Evolutionary conservation across 2,797 vertebrate genomes (phyloP).

Genomic region (Halcyon leucocephala): DNA sequence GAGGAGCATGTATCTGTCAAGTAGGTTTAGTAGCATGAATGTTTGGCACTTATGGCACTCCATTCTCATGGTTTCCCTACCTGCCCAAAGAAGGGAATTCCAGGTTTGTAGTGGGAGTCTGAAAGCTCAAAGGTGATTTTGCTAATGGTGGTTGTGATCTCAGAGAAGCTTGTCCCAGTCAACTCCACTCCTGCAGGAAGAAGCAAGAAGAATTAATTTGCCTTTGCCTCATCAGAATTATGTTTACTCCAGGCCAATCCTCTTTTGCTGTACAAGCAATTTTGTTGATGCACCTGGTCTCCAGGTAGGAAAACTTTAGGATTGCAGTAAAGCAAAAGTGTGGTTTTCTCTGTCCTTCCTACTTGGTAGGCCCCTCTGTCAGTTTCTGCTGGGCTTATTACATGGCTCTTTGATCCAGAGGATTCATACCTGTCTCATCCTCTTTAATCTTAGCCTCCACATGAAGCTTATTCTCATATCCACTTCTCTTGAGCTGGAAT

Average conservation of each 20-base stretch:
- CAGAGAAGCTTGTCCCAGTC: constrained; percentile 51
- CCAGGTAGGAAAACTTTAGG: background rate
- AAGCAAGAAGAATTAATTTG: background rate
- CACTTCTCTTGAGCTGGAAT: constrained; percentile 74
- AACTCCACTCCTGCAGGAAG: constrained; percentile 68
- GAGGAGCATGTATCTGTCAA: accelerated
- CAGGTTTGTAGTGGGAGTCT: constrained; percentile 71
- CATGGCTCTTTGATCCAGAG: background rate
- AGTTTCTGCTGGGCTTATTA: background rate
- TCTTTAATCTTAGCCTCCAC: constrained; percentile 75
- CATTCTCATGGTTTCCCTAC: constrained; percentile 45
- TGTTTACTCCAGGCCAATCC: background rate
- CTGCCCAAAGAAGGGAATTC: constrained; percentile 76
- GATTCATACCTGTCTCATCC: constrained; percentile 76
- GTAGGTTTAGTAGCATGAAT: background rate
- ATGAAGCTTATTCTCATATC: constrained; percentile 67
- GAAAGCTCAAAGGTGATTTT: constrained; percentile 60
- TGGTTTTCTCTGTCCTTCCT: background rate
- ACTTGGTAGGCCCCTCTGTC: background rate
- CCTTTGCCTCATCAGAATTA: background rate
- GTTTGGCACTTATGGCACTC: background rate
- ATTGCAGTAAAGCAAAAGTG: background rate
- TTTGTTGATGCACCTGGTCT: background rate
- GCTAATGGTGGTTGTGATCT: constrained; percentile 69
- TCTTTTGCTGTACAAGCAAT: background rate